Percentiles rank a stretch among this genome's conserved stretches.
These are phyloP conservation scores for Liopterus haemorrhoidalis DNA, from an alignment of 2,888 invertebrate genomes.

Conservation along the genomic window DNA sequence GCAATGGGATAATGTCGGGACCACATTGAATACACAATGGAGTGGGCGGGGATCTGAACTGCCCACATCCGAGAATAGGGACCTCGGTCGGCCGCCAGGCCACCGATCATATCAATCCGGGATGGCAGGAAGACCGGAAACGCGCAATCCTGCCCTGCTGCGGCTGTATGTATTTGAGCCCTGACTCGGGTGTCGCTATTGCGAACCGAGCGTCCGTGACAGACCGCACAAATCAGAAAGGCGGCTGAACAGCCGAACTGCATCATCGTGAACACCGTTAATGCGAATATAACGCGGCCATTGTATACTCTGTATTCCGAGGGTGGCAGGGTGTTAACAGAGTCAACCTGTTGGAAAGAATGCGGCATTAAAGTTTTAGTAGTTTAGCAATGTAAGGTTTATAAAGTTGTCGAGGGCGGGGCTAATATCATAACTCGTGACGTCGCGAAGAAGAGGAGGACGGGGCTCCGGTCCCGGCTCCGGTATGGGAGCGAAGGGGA, in stretches of 20 bases:
- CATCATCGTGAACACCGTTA: conserved; percentile 2
- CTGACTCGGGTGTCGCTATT: no score
- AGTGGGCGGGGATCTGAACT: conserved; percentile 1
- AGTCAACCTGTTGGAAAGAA: conserved; percentile 26
- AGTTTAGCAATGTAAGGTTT: conserved; percentile 22
- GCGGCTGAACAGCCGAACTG: background rate
- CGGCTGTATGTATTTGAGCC: background rate
- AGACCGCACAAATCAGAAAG: background rate
- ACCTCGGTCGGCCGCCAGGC: background rate
- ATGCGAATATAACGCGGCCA: background rate
- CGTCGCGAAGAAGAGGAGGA: background rate
- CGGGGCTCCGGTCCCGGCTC: no score
- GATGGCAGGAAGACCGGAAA: background rate
- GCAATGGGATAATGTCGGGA: conserved; percentile 41
- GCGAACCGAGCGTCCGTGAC: no score
- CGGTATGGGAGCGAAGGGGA: no score
- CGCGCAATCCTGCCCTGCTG: conserved; percentile 8
- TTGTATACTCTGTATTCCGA: background rate
- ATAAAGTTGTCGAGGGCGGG: conserved; percentile 20
- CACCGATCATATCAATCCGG: conserved; percentile 3
- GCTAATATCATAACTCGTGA: background rate
- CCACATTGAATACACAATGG: conserved; percentile 45
- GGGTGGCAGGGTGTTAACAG: background rate
- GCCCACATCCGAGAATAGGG: background rate
- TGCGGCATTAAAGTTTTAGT: conserved; percentile 25